Base-by-base conservation (phyloP, 2,888 invertebrate genomes). In the Lymantria monacha region DNA sequence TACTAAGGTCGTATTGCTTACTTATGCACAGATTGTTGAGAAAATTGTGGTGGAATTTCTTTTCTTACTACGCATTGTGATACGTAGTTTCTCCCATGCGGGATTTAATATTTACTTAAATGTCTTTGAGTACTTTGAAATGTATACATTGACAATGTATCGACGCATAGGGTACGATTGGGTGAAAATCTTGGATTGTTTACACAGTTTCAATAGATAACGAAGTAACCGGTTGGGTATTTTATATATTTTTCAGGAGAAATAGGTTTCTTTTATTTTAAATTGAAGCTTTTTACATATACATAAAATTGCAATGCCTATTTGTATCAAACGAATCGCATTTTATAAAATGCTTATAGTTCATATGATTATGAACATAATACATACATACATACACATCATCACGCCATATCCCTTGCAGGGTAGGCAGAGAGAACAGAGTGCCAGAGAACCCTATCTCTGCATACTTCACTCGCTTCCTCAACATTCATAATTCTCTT, bases 21-120 rank as follows among this genome's bases (percentile, higher is more conserved):
- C 54, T 63, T 66, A 67, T 67, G 69, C 63, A 65, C 59, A 57
- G 51, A 60, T 57, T 60, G 61, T 41, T 14, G 30, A 54, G 44
- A 56, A 60, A 60, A 55, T 55, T 57, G 55, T 55, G 51, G 60
- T 53, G 14, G 11, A 53, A 56, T 38, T 48, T 47, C 49, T 54
- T 54, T 53, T 38, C 31, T n/a, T 44, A 15, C 36, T 40, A 42
- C 36, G 47, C 47, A 50, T 50, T 54, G 45, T 48, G 45, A 46
- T 54, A 47, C 44, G 42, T 53, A 56, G 53, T 56, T 49, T 48
- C 50, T 56, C 67, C 36, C 30, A 31, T 41, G 55, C 37, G 55
- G 52, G 47, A 61, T 63, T 59, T 61, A 57, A 66, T 59, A 66
- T 66, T 66, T 52, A 66, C 46, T 22, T 61, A 67, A 67, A 67